Base-by-base conservation (phyloP, 2,113 vertebrate genomes). In the Ivindomyrus marchei region DNA sequence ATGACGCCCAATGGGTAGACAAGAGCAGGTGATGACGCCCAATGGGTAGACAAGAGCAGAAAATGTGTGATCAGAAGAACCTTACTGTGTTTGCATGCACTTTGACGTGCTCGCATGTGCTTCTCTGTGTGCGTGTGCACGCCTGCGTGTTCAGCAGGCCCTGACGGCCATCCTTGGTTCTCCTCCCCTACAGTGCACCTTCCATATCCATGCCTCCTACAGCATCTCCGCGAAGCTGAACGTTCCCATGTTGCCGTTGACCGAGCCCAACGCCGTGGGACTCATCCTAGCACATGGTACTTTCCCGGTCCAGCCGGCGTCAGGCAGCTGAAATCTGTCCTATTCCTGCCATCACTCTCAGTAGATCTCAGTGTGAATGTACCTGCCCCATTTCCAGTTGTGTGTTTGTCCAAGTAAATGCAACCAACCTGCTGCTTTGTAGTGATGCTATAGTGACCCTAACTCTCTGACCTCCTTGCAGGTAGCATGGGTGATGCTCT, bases 201-300 rank as follows among this genome's bases (percentile, higher is more conserved):
- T 99, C 91, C 97, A 98, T 93, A 98, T 99, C 93, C 97, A 99
- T 10, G 97, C 97, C 5, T 97, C 97, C 90, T 99, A 98, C 92
- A 98, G 98, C 95, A 97, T 97, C 90, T 96, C 97, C 27, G 95
- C 97, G 95, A 98, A 97, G 92, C 94, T 98, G 31, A 97, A 98
- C 0, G 97, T 99, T 1, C 98, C 98, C 13, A 96, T 98, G 96
- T 94, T 96, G 13, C 98, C 98, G 0, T 95, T 99, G 50, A 97
- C 97, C 0, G 97, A 99, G 92, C 95, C 98, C 88, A 99, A 95
- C 74, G 98, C 97, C 0, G 95, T 98, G 3, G 98, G 98, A 91
- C 97, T 99, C 52, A 94, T 99, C 93, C 95, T 99, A 52, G 97
- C 98, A 84, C 98, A 99, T 1, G 98, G 98, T 99, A 96, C 6